Evolutionary conservation across 2,113 vertebrate species (phyloP).

Genomic region (Aegithalos caudatus): DNA sequence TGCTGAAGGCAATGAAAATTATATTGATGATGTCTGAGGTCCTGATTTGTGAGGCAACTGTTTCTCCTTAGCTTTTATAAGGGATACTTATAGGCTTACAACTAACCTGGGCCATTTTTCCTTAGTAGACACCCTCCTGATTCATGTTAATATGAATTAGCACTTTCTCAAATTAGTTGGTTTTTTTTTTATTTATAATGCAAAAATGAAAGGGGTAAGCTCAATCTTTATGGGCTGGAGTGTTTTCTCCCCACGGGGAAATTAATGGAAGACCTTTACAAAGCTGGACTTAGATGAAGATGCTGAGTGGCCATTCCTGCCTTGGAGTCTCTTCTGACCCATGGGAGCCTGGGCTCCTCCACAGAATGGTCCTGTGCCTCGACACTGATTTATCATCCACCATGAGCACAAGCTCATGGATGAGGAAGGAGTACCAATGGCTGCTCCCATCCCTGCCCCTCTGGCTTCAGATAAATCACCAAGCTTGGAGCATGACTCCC

Average conservation of each 20-base stretch:
- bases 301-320: background rate
- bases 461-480: background rate
- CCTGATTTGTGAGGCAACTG: background rate
- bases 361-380: background rate
- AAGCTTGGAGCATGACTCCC: background rate
- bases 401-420: fast-evolving
- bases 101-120: background rate
- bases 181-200: background rate
- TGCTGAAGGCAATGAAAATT: background rate
- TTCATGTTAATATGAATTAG: background rate
- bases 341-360: background rate
- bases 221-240: background rate
- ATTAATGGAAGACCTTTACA: background rate
- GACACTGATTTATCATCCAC: fast-evolving
- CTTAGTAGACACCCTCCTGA: background rate
- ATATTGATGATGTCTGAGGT: background rate
- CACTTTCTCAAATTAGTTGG: background rate
- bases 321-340: fast-evolving
- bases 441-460: background rate
- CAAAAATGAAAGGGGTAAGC: background rate
- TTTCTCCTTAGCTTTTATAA: background rate
- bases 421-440: background rate
- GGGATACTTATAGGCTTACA: background rate
- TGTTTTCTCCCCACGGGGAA: background rate
- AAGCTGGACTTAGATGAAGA: background rate